Conservation (phyloP, 1,140 invertebrate genomes). For the Bradysia coprophila region DNA sequence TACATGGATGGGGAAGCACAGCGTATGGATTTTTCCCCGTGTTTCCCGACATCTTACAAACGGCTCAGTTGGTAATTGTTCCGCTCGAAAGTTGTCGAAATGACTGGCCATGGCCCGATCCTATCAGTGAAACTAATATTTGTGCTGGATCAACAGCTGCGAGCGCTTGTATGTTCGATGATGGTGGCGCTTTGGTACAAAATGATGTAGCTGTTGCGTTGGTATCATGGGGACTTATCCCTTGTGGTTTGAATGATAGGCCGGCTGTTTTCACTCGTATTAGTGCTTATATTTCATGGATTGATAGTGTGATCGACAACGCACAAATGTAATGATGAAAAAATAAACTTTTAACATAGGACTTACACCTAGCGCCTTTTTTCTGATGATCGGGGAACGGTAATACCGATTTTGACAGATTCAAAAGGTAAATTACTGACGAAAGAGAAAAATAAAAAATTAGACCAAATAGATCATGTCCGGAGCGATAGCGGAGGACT, state of each 20-base stretch:
- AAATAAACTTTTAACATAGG: neutral
- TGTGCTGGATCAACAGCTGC: constrained; percentile 28
- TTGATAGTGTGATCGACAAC: constrained; percentile 19
- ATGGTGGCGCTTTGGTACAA: constrained; percentile 24
- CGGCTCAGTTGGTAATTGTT: constrained; percentile 24
- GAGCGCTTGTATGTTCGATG: constrained; percentile 28
- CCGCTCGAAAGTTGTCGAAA: constrained; percentile 19
- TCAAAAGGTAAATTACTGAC: no score
- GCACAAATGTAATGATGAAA: neutral
- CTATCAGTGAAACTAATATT: constrained; percentile 26
- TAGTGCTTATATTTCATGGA: constrained; percentile 40
- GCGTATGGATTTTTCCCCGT: constrained; percentile 21
- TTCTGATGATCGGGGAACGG: no score
- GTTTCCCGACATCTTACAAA: constrained; percentile 24
- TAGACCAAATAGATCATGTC: no score
- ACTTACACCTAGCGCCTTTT: no score
- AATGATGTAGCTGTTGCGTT: constrained; percentile 17
- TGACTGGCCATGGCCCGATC: constrained; percentile 13
- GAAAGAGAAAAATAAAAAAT: no score
- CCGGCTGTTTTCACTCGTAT: constrained; percentile 58
- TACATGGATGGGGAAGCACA: constrained; percentile 29
- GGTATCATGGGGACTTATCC: constrained; percentile 22
- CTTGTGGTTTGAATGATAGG: constrained; percentile 32
- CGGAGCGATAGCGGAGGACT: no score
- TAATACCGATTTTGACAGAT: no score